Percentiles rank a stretch among this genome's conserved stretches.
Evolutionary conservation across 2,797 vertebrate genomes (phyloP).

Genomic region (Passerculus sandwichensis): DNA sequence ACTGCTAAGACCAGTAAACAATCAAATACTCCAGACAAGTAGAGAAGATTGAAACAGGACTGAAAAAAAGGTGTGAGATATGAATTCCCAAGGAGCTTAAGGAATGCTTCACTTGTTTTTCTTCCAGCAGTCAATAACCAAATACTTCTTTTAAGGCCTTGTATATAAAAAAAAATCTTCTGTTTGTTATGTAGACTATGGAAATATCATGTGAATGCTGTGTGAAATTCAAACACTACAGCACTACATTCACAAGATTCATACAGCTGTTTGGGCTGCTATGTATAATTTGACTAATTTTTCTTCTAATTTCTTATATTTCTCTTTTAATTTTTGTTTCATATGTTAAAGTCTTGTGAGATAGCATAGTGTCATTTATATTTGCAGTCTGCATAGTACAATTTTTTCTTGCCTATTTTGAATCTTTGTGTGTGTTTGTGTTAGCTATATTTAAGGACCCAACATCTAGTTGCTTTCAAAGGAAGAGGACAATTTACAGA

Average conservation of each 20-base stretch:
- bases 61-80: neutral
- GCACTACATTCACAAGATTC: neutral
- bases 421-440: neutral
- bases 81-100: neutral
- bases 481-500: neutral
- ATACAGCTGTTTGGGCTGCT: neutral
- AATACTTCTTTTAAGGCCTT: neutral
- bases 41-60: neutral
- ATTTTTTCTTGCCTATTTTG: neutral
- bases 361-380: neutral
- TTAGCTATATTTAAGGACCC: neutral
- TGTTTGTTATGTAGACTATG: neutral
- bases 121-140: neutral
- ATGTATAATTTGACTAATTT: neutral
- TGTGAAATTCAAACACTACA: neutral
- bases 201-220: neutral
- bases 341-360: neutral
- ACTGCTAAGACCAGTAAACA: neutral
- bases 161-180: neutral
- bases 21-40: neutral
- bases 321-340: neutral
- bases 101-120: neutral
- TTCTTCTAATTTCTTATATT: neutral
- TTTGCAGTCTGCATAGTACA: neutral
- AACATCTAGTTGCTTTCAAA: neutral